Percentiles rank a stretch among this genome's conserved stretches.
Conservation (phyloP, 2,888 invertebrate genomes). For the Drosophila parthenogenetica region DNA sequence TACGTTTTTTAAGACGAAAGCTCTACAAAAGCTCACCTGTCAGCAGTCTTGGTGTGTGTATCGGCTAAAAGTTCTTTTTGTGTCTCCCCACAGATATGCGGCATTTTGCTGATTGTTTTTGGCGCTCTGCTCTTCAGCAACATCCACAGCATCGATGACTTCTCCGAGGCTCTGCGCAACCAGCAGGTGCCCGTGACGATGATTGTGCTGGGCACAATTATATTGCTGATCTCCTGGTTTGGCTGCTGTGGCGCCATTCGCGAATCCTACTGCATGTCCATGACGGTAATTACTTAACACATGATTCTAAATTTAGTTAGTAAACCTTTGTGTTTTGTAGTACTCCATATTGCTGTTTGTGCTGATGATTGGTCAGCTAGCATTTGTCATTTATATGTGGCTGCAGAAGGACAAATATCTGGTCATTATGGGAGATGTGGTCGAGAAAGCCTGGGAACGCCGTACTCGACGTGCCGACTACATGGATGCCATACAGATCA, state of each 20-base stretch:
- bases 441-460: slow-evolving; percentile 85
- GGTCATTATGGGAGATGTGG: slow-evolving; percentile 86
- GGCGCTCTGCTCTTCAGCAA: slow-evolving; percentile 89
- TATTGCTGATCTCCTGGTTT: slow-evolving; percentile 93
- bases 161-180: slow-evolving; percentile 85
- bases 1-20: neutral
- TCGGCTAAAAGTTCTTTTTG: neutral
- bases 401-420: slow-evolving; percentile 87
- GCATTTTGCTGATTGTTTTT: slow-evolving; percentile 88
- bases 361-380: slow-evolving; percentile 91
- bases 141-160: slow-evolving; percentile 86
- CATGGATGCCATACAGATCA: slow-evolving; percentile 83
- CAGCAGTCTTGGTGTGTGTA: neutral
- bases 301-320: neutral
- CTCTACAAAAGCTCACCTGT: slow-evolving; percentile 39
- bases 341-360: slow-evolving; percentile 90
- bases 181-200: slow-evolving; percentile 89
- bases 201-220: slow-evolving; percentile 89
- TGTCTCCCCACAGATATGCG: slow-evolving; percentile 87
- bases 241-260: slow-evolving; percentile 96
- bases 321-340: slow-evolving; percentile 83
- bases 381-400: slow-evolving; percentile 90
- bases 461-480: slow-evolving; percentile 81
- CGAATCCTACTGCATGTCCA: slow-evolving; percentile 95
- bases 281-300: slow-evolving; percentile 88